Evolutionary conservation across 1,140 invertebrate species (phyloP), one percentile per base, ranked within the genome.

Genomic region (Leptopilina clavipes): DNA sequence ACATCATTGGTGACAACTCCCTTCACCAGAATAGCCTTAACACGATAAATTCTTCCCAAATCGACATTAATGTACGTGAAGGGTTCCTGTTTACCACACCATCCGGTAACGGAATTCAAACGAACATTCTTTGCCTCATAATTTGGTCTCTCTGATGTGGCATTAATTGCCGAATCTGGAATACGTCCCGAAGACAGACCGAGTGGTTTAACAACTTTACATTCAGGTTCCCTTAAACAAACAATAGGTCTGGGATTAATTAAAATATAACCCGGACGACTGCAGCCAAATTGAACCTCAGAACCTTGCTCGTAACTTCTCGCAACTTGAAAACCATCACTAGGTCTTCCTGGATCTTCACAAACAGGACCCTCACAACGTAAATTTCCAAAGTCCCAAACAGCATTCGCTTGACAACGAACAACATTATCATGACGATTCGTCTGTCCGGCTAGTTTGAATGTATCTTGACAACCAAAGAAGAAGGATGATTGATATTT

Each of bases 381-480:
- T 17, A 99, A 91, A 89, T 98, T 97, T 10, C 98, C 98, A 89
- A 99, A 98, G 90, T 99, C 98, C 98, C 98, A 99, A 71, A 97
- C 94, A 8, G 96, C 97, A 86, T 97, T 97, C 1, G 94, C 94
- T 91, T 96, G 95, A 89, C 98, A 99, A 72, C 95, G 93, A 0
- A 99, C 97, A 18, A 97, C 94, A 85, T 98, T 97, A 83, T 99
- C 97, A 81, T 97, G 95, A 81, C 94, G 94, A 44, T 93, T 95
- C 0, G 96, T 97, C 91, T 98, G 96, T 3, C 98, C 97, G 31
- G 97, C 97, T 22, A 98, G 89, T 85, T 96, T 97, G 86, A 98
- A 98, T 0, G 97, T 98, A 84, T 98, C 96, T 91, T 98, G 97
- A 87, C 98, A 99, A 44, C 96, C 96, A 86, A 99, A 99, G 92